phyloP scores from a whole-genome alignment of 1,140 invertebrate species.

The Macrocentrus cingulum region DNA sequence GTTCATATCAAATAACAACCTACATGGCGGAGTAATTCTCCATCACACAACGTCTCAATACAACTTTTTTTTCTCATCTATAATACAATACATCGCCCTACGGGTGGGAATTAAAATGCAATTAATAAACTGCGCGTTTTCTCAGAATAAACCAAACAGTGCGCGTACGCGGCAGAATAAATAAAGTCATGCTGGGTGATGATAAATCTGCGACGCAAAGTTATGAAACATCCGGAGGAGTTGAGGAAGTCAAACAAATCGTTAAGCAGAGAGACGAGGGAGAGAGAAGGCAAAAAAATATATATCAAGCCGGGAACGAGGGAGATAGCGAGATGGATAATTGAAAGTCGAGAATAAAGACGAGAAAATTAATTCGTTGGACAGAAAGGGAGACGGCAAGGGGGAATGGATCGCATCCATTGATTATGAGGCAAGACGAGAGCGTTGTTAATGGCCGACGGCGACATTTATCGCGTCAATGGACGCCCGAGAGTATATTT shows the following conservation, averaged over 20 bases:
- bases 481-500: constrained; percentile 35
- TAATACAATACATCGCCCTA: too few relatives aligned
- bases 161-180: too few relatives aligned
- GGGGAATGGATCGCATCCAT: constrained; percentile 30
- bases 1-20: too few relatives aligned
- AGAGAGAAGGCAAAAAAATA: background rate
- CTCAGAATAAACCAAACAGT: background rate
- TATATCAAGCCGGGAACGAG: background rate
- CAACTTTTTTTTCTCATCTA: too few relatives aligned
- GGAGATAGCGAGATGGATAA: constrained; percentile 1
- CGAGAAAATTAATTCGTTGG: constrained; percentile 28
- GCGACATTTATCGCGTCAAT: constrained; percentile 40
- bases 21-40: too few relatives aligned
- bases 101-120: background rate
- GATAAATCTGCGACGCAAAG: too few relatives aligned
- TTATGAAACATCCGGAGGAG: too few relatives aligned
- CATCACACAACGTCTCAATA: too few relatives aligned
- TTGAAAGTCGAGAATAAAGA: background rate
- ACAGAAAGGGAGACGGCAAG: background rate
- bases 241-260: constrained; percentile 8
- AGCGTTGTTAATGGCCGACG: constrained; percentile 36
- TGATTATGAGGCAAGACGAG: constrained; percentile 29
- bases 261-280: constrained; percentile 1
- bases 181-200: too few relatives aligned
- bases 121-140: background rate